Evolutionary conservation across 2,797 vertebrate species (phyloP), one percentile per base, ranked within the genome.

Genomic region (Pelobates cultripes): DNA sequence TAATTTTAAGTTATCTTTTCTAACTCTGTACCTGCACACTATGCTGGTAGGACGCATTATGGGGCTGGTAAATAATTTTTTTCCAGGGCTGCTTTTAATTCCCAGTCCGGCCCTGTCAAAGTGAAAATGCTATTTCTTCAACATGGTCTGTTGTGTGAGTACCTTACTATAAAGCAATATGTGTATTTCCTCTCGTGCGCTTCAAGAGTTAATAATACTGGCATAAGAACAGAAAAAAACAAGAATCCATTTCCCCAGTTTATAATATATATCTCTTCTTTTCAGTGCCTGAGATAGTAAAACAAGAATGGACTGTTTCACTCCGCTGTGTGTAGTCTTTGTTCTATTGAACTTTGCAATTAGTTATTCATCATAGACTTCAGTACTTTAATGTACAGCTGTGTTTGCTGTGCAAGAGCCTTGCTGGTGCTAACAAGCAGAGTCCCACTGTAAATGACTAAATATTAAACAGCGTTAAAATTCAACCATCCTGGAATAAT

Each of bases 371-470:
- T 82, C 83, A 86, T 89, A 90, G 88, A 87, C 84, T 82, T 84
- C 67, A 75, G 84, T 88, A 88, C 89, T 89, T 84, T 87, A 92
- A 86, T 87, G 85, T 90, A 92, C 97, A 99, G 96, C 97, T 99
- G 97, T 91, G 90, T 86, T 85, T 87, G 87, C 86, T 88, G 88
- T 91, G 92, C 70, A 81, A 90, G 88, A 88, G 80, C 88, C 92
- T 93, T 91, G 94, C 96, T 98, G 97, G 97, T 95, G 96, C 95
- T 88, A 94, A 95, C 93, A 91, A 94, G 90, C 89, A 90, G 91
- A 92, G 90, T 90, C 89, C 92, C 95, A 97, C 96, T 95, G 91
- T 90, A 88, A 91, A 91, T 69, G 55, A 67, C 53, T 67, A 47
- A 74, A 70, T 17, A 61, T 28, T 61, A 75, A 17, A 60, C 7